These are phyloP conservation scores for Belonocnema kinseyi DNA, from an alignment of 1,140 invertebrate species.

Conservation along the genomic window DNA sequence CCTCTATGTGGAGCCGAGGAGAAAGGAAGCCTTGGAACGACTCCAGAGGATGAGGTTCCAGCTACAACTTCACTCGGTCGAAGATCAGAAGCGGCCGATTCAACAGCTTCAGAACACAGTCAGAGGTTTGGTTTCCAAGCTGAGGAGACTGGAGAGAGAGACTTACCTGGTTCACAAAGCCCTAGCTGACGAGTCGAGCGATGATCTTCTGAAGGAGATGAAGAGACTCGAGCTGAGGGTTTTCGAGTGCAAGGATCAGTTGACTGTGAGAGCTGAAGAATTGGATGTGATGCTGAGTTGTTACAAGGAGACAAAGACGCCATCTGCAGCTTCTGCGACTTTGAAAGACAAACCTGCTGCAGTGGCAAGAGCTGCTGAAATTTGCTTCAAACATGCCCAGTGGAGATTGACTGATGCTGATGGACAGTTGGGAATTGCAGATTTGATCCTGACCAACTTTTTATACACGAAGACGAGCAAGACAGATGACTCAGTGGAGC, in stretches of 20 bases:
- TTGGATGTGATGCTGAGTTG: constrained; percentile 92
- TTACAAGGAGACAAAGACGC: constrained; percentile 86
- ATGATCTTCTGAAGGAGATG: constrained; percentile 81
- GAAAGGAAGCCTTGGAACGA: constrained; percentile 93
- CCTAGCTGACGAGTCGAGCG: constrained; percentile 82
- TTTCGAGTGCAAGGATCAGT: constrained; percentile 92
- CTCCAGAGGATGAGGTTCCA: constrained; percentile 95
- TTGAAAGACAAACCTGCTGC: constrained; percentile 81
- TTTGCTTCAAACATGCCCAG: constrained; percentile 99
- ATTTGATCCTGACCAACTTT: constrained; percentile 97
- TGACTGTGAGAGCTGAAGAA: constrained; percentile 92
- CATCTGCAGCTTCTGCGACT: constrained; percentile 69
- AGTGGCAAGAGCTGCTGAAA: constrained; percentile 93
- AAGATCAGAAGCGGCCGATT: constrained; percentile 94
- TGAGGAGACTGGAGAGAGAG: constrained; percentile 91
- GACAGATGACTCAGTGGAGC: constrained; percentile 97
- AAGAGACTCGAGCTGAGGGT: constrained; percentile 85
- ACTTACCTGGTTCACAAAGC: constrained; percentile 92
- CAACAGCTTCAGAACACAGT: constrained; percentile 93
- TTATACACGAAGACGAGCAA: constrained; percentile 98
- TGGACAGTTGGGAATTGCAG: constrained; percentile 97
- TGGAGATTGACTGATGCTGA: constrained; percentile 98
- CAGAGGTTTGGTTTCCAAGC: constrained; percentile 85
- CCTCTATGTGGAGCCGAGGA: constrained; percentile 96
- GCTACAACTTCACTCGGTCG: constrained; percentile 90